A percentile compares a stretch with the other conserved stretches of the same genome.
Conservation (phyloP, 2,113 vertebrate genomes). For the Elgaria multicarinata region DNA sequence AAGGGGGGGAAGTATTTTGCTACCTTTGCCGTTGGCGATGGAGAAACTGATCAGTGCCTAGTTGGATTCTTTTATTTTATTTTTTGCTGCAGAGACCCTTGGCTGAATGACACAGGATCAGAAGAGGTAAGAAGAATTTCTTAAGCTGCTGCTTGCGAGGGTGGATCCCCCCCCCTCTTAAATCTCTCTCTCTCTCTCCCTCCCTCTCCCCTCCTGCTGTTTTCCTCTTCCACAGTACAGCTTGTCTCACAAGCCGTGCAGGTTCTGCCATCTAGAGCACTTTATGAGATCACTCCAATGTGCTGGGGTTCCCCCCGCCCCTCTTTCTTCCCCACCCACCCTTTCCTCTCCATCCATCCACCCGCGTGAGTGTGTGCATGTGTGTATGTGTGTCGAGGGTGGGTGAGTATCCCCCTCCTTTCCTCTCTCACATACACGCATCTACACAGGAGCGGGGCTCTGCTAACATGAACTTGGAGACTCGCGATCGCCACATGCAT, state of each 20-base stretch:
- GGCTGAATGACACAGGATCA: slow-evolving; percentile 44
- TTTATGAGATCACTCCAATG: slow-evolving; percentile 72
- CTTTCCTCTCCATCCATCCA: neutral
- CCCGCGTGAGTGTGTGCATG: slow-evolving; percentile 54
- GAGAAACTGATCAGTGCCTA: slow-evolving; percentile 26
- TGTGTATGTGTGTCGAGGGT: slow-evolving; percentile 47
- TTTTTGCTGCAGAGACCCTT: slow-evolving; percentile 51
- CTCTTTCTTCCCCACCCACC: neutral
- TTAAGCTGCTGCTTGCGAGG: slow-evolving; percentile 50
- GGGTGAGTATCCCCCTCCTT: slow-evolving; percentile 49
- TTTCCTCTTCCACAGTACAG: slow-evolving; percentile 26
- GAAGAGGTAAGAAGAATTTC: slow-evolving; percentile 69
- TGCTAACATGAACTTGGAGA: slow-evolving; percentile 70
- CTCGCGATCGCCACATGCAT: slow-evolving; percentile 62
- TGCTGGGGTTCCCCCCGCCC: slow-evolving; percentile 51
- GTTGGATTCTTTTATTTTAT: neutral
- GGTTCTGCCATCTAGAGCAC: slow-evolving; percentile 80
- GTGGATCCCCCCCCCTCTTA: slow-evolving; percentile 2
- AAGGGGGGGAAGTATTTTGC: neutral
- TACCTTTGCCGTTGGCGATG: slow-evolving; percentile 40
- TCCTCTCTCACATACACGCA: slow-evolving; percentile 31
- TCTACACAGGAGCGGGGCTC: slow-evolving; percentile 44
- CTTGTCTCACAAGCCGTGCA: slow-evolving; percentile 71
- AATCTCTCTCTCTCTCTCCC: neutral
- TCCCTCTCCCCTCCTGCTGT: neutral